phyloP scores from a whole-genome alignment of 1,140 invertebrate species.

The Hetaerina americana region DNA sequence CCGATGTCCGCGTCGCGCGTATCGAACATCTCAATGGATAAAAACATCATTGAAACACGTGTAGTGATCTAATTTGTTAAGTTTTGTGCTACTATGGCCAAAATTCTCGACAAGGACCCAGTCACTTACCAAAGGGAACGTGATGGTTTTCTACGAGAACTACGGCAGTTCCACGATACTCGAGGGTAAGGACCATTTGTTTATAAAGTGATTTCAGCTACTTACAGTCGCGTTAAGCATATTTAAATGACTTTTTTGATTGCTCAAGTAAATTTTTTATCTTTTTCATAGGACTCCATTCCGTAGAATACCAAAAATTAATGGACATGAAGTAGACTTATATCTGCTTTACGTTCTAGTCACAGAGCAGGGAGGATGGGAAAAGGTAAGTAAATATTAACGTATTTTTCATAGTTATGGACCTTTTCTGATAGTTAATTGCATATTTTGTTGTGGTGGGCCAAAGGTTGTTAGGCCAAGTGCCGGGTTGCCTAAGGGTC shows the following conservation, averaged over 20 bases:
- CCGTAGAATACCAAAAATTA: conserved; percentile 61
- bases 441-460: not conserved
- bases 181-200: conserved; percentile 51
- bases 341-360: conserved; percentile 81
- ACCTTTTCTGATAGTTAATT: not conserved
- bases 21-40: conserved; percentile 20
- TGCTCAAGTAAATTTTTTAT: conserved; percentile 17
- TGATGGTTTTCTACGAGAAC: conserved; percentile 59
- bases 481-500: not conserved
- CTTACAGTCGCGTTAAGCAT: not conserved
- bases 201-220: not conserved
- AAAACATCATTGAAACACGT: conserved; percentile 18
- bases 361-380: conserved; percentile 80
- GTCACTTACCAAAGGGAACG: conserved; percentile 54
- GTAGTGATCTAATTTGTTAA: conserved; percentile 16
- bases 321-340: conserved; percentile 79
- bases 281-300: conserved; percentile 55
- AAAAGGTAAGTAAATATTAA: conserved; percentile 54
- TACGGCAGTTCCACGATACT: conserved; percentile 69
- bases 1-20: conserved; percentile 20
- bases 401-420: not conserved
- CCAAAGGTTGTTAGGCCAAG: not conserved
- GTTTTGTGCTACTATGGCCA: conserved; percentile 39
- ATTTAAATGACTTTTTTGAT: not conserved
- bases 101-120: conserved; percentile 55